These are phyloP conservation scores for Spheniscus humboldti DNA, from an alignment of 2,797 vertebrate genomes.

Conservation along the genomic window DNA sequence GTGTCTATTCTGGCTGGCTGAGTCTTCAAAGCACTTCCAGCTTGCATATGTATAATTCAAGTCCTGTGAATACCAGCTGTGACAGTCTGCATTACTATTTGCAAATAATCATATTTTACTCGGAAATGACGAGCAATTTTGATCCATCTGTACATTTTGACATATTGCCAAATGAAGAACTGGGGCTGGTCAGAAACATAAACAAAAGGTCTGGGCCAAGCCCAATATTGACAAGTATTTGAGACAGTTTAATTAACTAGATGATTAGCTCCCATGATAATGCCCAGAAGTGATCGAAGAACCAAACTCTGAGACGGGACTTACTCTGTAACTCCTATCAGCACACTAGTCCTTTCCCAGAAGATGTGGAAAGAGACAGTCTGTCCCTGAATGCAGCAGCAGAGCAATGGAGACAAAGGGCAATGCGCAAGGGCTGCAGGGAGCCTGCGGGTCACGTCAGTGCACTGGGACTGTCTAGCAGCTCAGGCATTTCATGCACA, in stretches of 20 bases:
- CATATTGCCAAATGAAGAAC: not conserved
- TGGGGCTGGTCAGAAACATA: not conserved
- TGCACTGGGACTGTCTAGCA: not conserved
- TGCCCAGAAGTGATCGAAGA: not conserved
- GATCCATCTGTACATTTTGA: constrained; percentile 6
- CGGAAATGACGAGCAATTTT: constrained; percentile 4
- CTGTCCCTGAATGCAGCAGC: not conserved
- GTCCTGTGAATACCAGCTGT: not conserved
- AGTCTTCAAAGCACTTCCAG: not conserved
- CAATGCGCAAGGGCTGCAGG: accelerated
- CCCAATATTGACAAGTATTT: not conserved
- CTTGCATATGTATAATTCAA: constrained; percentile 38
- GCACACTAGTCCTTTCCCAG: not conserved
- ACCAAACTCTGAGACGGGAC: not conserved
- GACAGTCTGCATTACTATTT: not conserved
- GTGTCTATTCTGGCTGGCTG: not conserved
- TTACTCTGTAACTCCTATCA: not conserved
- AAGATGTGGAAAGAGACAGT: not conserved
- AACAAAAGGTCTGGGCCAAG: not conserved
- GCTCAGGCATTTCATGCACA: not conserved
- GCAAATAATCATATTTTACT: constrained; percentile 14
- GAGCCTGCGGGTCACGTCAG: not conserved
- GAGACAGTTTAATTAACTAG: not conserved
- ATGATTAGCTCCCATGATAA: not conserved
- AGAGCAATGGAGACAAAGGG: not conserved